Conservation (phyloP, 2,113 vertebrate genomes). For the Alexandromys fortis region DNA sequence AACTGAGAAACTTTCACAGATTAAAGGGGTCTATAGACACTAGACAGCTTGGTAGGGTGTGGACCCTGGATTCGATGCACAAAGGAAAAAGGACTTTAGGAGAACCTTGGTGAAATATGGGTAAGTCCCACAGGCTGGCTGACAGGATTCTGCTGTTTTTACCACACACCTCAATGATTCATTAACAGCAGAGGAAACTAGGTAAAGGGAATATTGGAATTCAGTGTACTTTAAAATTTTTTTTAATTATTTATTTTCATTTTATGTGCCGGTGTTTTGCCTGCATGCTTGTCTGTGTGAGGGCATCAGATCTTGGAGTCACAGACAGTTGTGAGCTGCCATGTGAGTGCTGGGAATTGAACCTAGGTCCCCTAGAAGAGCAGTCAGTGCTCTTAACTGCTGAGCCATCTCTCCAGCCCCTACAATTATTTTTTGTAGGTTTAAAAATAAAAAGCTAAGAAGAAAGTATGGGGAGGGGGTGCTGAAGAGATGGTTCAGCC, state of each 20-base stretch:
- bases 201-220: neutral
- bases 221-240: conserved; percentile 2
- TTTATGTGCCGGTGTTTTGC: too few relatives aligned
- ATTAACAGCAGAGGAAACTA: conserved; percentile 20
- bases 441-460: conserved; percentile 1
- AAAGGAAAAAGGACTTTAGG: neutral
- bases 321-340: too few relatives aligned
- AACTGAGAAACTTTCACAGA: neutral
- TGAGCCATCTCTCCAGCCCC: too few relatives aligned
- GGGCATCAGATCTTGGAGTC: too few relatives aligned
- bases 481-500: neutral
- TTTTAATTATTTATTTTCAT: neutral
- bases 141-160: neutral
- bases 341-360: too few relatives aligned
- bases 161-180: neutral
- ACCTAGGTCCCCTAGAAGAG: too few relatives aligned
- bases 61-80: neutral
- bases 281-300: too few relatives aligned
- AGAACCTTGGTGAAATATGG: neutral
- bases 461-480: neutral
- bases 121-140: neutral
- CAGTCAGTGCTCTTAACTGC: too few relatives aligned
- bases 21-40: neutral
- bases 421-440: neutral
- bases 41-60: accelerated